Percentiles rank a stretch among this genome's conserved stretches.
phyloP scores from a whole-genome alignment of 2,888 invertebrate genomes.

The Polyploca ridens region DNA sequence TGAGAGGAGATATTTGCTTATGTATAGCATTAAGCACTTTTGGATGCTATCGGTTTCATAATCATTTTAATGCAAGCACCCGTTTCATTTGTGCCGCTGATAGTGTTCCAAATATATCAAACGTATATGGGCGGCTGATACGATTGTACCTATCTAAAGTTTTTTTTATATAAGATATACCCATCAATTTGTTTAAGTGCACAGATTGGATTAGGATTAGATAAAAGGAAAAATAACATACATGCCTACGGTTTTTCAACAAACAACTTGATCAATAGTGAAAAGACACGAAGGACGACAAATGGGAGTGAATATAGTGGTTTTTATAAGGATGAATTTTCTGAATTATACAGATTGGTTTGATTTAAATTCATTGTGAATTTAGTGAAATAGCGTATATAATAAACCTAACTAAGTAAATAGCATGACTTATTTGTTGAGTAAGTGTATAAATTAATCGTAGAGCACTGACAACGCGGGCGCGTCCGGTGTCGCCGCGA shows the following conservation, averaged over 20 bases:
- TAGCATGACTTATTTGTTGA: not conserved
- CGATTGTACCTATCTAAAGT: conserved; percentile 1
- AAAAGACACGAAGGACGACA: not conserved
- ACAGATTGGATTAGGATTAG: conserved; percentile 19
- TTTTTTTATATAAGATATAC: not conserved
- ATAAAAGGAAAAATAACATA: conserved; percentile 18
- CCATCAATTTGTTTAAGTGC: conserved; percentile 9
- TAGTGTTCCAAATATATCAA: not conserved
- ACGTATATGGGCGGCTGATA: not conserved
- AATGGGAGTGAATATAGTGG: too few relatives aligned
- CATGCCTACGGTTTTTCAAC: not conserved
- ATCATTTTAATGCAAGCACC: conserved; percentile 1
- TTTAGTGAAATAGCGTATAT: not conserved
- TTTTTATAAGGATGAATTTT: too few relatives aligned
- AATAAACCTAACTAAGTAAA: not conserved
- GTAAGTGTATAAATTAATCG: not conserved
- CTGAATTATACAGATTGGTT: too few relatives aligned
- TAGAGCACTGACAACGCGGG: conserved; percentile 19
- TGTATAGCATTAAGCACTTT: not conserved
- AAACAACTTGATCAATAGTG: not conserved
- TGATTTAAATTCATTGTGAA: too few relatives aligned
- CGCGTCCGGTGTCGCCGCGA: conserved; percentile 43
- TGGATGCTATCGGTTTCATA: not conserved
- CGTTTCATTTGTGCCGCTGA: conserved; percentile 3
- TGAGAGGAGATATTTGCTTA: too few relatives aligned